Conservation (phyloP, 2,888 invertebrate species). For the Chromoteleia sp. region DNA sequence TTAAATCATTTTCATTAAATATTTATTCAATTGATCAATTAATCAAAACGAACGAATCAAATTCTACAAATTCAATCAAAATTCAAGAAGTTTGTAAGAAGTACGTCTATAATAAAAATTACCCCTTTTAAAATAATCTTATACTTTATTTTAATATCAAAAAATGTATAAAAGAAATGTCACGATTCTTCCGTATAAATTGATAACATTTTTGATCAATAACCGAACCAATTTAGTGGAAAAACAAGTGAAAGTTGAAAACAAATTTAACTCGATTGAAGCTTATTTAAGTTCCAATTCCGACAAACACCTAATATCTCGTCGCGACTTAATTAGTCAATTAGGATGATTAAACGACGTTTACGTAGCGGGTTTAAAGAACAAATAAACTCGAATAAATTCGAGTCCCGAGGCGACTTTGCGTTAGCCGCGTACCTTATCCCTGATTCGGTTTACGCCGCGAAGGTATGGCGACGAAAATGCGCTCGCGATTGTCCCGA, state of each 20-base stretch:
- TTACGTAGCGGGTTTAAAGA: slow-evolving; percentile 10
- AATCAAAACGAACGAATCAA: too few relatives aligned
- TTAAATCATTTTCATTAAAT: too few relatives aligned
- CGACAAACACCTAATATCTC: slow-evolving; percentile 28
- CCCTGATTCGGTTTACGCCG: slow-evolving; percentile 7
- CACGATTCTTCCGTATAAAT: too few relatives aligned
- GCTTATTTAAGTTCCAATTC: slow-evolving; percentile 20
- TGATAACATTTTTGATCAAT: too few relatives aligned
- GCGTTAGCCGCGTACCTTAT: background rate
- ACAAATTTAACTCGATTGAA: slow-evolving; percentile 1
- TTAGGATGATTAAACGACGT: slow-evolving; percentile 26
- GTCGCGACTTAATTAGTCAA: slow-evolving; percentile 20
- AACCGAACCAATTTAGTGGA: too few relatives aligned
- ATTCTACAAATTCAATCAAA: too few relatives aligned
- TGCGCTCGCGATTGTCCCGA: slow-evolving; percentile 7
- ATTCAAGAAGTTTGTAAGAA: too few relatives aligned
- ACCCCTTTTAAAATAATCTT: too few relatives aligned
- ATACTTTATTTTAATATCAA: too few relatives aligned
- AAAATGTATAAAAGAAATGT: too few relatives aligned
- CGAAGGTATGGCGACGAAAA: background rate
- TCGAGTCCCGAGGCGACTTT: slow-evolving; percentile 10
- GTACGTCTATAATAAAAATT: too few relatives aligned
- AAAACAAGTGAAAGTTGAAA: background rate
- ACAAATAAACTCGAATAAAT: background rate
- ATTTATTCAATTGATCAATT: too few relatives aligned